These are phyloP conservation scores for Cataglyphis rosenhaueri DNA, from an alignment of 2,888 invertebrate genomes.

Conservation along the genomic window DNA sequence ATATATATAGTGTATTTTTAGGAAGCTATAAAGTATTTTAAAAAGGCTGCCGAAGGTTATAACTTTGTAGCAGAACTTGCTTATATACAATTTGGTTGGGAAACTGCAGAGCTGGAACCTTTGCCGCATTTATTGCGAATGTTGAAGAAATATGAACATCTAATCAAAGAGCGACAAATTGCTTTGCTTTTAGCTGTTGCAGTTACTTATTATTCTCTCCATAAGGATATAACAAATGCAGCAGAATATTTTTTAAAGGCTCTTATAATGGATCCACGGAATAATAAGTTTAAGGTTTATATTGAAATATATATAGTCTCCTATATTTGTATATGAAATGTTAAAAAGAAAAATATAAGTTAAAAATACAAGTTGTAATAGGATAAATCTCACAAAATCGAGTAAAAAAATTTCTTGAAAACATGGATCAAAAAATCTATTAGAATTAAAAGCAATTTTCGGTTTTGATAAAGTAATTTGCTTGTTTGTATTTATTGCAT, in stretches of 20 bases:
- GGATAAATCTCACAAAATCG: not conserved
- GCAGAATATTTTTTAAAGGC: conserved; percentile 48
- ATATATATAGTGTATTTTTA: conserved; percentile 25
- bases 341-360: not conserved
- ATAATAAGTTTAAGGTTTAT: conserved; percentile 31
- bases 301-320: not conserved
- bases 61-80: conserved; percentile 43
- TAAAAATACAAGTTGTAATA: not conserved
- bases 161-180: conserved; percentile 4
- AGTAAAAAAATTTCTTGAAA: not conserved
- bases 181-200: conserved; percentile 22
- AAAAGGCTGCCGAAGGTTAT: conserved; percentile 37
- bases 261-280: conserved; percentile 20
- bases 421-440: not conserved
- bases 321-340: not conserved
- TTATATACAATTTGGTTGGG: conserved; percentile 32
- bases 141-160: conserved; percentile 25
- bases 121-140: conserved; percentile 30
- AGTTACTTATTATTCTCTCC: conserved; percentile 21
- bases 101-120: conserved; percentile 16
- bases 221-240: conserved; percentile 21
- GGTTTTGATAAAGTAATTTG: not conserved
- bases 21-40: conserved; percentile 50
- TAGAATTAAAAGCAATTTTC: not conserved
- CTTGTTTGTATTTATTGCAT: too few relatives aligned